Evolutionary conservation across 2,888 invertebrate species (phyloP), one percentile per base, ranked within the genome.

Genomic region (Leptogaster cylindrica): DNA sequence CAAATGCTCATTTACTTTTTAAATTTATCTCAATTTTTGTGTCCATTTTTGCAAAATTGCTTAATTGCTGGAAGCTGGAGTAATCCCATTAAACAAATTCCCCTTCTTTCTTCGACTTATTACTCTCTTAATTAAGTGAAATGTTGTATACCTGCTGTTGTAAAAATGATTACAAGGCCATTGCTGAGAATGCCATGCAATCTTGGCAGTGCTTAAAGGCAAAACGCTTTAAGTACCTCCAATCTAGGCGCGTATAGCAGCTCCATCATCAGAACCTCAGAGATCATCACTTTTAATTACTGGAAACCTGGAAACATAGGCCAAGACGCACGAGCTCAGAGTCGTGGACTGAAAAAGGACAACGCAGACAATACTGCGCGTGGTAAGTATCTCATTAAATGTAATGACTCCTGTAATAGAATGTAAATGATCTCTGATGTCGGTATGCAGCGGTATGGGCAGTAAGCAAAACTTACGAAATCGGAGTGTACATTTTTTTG

Each of bases 381-480:
- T 16, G 28, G 61, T 65, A 39, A 51, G 61, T 61, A 67, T 67
- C 66, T 67, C 66, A 67, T 67, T 67, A 67, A 67, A 67, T 61
- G 66, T 67, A 67, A 67, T 67, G 58, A 67, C 50, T 61, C 61
- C 61, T 50, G 48, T 58, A 61, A 67, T 48, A 41, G 51, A 67
- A 63, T 63, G 63, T 67, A 67, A 67, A 67, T 63, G 67, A 67
- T 67, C 67, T 44, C 28, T 14, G 4, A 25, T 23, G 46, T 46
- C n/a, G 3, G 23, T 25, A 46, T 0, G 23, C 39, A 27, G 27
- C n/a, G 20, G 46, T 46, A 23, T n/a, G 25, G 25, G 31, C 8
- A 16, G 31, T 16, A 52, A 31, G 27, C n/a, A 44, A 61, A 27
- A 18, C 61, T n/a, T 12, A 25, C 44, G 28, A 41, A 61, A 27